Evolutionary conservation across 2,888 invertebrate species (phyloP), one percentile per base, ranked within the genome.

Genomic region (Amorpha juglandis): DNA sequence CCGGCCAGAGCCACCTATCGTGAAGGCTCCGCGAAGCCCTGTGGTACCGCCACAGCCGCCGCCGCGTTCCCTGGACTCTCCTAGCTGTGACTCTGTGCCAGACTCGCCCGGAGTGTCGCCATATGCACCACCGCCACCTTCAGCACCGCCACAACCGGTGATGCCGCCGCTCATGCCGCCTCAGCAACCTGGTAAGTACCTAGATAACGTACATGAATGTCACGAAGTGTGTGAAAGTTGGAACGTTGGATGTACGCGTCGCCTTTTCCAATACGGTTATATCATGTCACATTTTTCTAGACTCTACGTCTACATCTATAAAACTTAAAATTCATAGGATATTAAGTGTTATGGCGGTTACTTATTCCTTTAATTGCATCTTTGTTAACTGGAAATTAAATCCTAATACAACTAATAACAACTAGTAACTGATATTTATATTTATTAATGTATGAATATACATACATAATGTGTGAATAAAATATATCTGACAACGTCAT

Each of bases 101-200:
- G 91, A 87, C 6, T 92, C 92, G 0, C 94, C 87, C 68, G 93
- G 83, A 71, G 81, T 90, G 70, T 87, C 90, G 4, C 94, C 92
- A 78, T 87, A 82, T 78, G 88, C 92, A 67, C 92, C 81, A 50
- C 86, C 82, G 51, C 90, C 82, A 53, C 95, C 95, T 62, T 95
- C 95, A 55, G 95, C 95, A 89, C 95, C 82, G 88, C 95, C 80
- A 87, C 94, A 74, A 82, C 93, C 76, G 79, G 87, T 91, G 47
- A 91, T 94, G 87, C 93, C 93, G 66, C 95, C 93, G 70, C 88
- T 91, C 68, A 81, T 84, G 82, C 94, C 85, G 77, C 94, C 84
- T 63, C 94, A 87, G 77, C 89, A 90, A 78, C 91, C 92, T 69
- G 92, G 93, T 93, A 70, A 91, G 91, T 90, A 19, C 48, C 4